Evolutionary conservation across 2,797 vertebrate species (phyloP), one percentile per base, ranked within the genome.

Genomic region (Champsocephalus esox): DNA sequence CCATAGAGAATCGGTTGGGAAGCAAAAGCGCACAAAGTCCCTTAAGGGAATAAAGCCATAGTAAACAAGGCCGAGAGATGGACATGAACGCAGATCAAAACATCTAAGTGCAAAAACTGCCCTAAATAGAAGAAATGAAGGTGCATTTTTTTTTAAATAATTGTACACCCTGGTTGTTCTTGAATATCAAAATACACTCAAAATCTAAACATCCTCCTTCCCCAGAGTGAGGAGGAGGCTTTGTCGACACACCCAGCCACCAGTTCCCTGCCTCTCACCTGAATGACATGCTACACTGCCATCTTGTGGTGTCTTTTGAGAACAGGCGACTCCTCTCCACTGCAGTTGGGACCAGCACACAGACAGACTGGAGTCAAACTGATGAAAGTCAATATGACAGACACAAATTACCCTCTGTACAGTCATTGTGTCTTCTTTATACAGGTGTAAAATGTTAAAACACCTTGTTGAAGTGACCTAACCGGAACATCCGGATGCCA

Each of bases 221-320:
- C 49, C 12, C 32, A 38, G 19, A 41, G 1, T 0, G 14, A 70
- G 24, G 69, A 17, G 46, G 19, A 0, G 32, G 19, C 24, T 52
- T 17, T 19, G 14, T 24, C 32, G 70, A 85, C 81, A 82, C 88
- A 73, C 88, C 79, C 80, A 67, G 19, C 1, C 11, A 9, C 32
- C 0, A 2, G 28, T 7, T 13, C 65, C 51, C 73, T 58, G 61
- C 43, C 48, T 19, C 79, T 80, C 76, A 82, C 72, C 82, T 58
- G 68, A 38, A 38, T 38, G 34, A 24, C 0, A 3, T 1, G 14
- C 65, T 58, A 80, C 66, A 70, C 71, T 34, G 87, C 84, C 90
- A 75, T 38, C 92, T 73, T 0, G 79, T 66, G 91, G 87, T 2
- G 19, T 4, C 17, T 21, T 19, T 6, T 2, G 13, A 62, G 38